A percentile compares a stretch with the other conserved stretches of the same genome.
These are phyloP conservation scores for Nyctibius grandis DNA, from an alignment of 2,797 vertebrate species.

Conservation along the genomic window DNA sequence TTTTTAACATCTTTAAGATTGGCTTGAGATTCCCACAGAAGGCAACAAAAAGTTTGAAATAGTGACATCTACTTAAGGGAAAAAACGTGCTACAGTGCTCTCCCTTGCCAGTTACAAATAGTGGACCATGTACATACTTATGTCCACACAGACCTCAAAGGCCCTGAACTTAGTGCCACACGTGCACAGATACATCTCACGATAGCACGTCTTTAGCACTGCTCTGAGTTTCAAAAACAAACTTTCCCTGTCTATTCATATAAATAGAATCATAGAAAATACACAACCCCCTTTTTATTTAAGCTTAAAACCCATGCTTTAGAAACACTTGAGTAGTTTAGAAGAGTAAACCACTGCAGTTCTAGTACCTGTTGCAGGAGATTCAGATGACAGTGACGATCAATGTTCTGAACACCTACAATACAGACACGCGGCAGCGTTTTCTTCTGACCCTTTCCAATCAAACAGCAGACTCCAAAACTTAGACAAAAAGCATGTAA, in stretches of 20 bases:
- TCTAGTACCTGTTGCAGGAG: background rate
- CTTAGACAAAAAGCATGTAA: background rate
- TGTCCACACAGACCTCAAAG: background rate
- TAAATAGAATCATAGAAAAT: background rate
- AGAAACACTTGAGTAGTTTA: background rate
- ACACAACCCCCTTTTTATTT: background rate
- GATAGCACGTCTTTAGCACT: background rate
- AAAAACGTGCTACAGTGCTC: background rate
- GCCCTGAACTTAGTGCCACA: background rate
- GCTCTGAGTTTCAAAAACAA: background rate
- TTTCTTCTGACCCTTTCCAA: background rate
- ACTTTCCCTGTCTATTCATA: background rate
- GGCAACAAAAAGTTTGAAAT: background rate
- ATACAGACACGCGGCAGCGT: rapidly evolving
- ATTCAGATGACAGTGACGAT: background rate
- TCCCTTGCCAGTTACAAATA: background rate
- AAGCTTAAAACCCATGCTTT: background rate
- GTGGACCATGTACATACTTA: background rate
- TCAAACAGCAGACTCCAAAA: background rate
- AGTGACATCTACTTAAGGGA: background rate
- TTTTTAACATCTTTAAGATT: background rate
- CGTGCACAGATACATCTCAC: background rate
- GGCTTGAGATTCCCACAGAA: background rate
- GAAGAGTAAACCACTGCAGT: background rate
- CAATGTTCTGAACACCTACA: background rate